Evolutionary conservation across 1,140 invertebrate species (phyloP).

Genomic region (Heterodera schachtii): DNA sequence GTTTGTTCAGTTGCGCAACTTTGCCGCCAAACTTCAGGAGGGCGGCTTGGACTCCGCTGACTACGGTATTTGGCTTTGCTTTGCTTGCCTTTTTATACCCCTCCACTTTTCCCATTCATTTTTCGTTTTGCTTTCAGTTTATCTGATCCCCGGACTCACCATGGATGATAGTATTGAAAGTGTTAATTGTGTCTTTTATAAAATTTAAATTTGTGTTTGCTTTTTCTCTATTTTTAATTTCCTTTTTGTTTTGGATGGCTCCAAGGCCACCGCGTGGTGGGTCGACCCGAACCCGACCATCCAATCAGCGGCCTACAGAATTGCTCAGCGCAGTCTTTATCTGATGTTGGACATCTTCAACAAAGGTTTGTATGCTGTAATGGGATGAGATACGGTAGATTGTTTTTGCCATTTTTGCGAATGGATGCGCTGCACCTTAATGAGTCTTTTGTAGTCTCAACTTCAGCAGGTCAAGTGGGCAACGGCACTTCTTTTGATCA

Average conservation of each 20-base stretch:
- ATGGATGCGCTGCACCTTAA: not conserved
- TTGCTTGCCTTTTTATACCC: not conserved
- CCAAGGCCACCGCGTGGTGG: not conserved
- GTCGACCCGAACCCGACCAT: not conserved
- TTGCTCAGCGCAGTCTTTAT: not conserved
- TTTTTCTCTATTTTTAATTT: not conserved
- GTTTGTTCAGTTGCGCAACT: not conserved
- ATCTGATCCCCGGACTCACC: not conserved
- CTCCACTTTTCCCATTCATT: not conserved
- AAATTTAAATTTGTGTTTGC: not conserved
- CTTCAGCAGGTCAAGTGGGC: not conserved
- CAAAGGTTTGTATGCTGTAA: not conserved
- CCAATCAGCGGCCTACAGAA: not conserved
- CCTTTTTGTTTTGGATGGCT: not conserved
- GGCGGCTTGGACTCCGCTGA: not conserved
- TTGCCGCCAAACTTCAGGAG: not conserved
- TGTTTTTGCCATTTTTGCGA: not conserved
- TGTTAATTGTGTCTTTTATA: not conserved
- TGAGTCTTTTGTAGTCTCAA: not conserved
- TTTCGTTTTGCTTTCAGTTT: not conserved
- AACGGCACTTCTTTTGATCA: not conserved
- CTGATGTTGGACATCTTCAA: not conserved
- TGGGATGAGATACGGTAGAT: no score
- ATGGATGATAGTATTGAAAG: not conserved
- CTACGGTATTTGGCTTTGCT: not conserved